Conservation (phyloP, 2,113 vertebrate genomes). For the Diadophis punctatus region DNA sequence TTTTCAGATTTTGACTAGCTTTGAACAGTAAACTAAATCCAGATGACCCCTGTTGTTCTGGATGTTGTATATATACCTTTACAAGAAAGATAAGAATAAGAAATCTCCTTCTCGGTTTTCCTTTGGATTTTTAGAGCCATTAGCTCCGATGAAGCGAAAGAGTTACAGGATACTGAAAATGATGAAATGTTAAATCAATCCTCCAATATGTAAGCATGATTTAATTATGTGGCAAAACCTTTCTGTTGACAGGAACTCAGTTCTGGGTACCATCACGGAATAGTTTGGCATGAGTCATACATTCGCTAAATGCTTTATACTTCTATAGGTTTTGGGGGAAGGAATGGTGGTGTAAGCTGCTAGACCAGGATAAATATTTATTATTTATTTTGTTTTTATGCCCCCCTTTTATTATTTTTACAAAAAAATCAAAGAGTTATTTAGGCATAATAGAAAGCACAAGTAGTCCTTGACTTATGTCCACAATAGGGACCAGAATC, state of each 20-base stretch:
- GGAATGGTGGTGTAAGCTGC: slow-evolving; percentile 14
- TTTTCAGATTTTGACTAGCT: neutral
- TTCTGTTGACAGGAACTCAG: neutral
- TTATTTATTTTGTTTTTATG: neutral
- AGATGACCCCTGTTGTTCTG: neutral
- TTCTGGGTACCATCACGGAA: fast-evolving
- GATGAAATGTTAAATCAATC: neutral
- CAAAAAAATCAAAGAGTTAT: neutral
- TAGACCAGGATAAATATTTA: slow-evolving; percentile 55
- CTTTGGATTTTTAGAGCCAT: neutral
- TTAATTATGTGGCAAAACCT: neutral
- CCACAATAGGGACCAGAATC: neutral
- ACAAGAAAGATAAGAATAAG: neutral
- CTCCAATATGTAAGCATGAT: neutral
- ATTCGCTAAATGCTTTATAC: slow-evolving; percentile 22
- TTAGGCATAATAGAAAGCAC: neutral
- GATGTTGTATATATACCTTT: neutral
- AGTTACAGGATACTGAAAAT: fast-evolving
- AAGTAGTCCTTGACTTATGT: neutral
- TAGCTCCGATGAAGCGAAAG: neutral
- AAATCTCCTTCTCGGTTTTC: neutral
- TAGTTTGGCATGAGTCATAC: neutral
- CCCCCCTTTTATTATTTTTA: neutral
- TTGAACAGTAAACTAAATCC: neutral
- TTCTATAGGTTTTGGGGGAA: slow-evolving; percentile 38